Evolutionary conservation across 2,888 invertebrate genomes (phyloP).

Genomic region (Diabrotica balteata): DNA sequence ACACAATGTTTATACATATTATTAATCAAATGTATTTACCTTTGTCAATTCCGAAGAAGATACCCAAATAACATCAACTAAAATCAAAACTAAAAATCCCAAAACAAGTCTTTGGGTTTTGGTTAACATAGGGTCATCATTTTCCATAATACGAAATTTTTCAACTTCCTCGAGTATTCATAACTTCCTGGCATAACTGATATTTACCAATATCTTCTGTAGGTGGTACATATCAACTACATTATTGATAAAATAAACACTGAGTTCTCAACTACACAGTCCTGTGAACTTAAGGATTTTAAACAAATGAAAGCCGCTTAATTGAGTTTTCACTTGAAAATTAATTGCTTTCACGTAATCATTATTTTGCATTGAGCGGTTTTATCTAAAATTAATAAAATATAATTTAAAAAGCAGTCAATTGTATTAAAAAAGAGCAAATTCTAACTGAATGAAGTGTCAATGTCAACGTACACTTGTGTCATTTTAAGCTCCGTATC

Average conservation of each 20-base stretch:
- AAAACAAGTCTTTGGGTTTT: conserved; percentile 78
- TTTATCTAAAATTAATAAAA: conserved; percentile 9
- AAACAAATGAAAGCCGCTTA: not conserved
- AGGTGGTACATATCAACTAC: conserved; percentile 19
- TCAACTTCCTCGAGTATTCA: conserved; percentile 17
- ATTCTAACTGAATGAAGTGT: conserved; percentile 3
- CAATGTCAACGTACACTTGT: not conserved
- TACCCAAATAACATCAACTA: conserved; percentile 96
- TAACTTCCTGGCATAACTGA: conserved; percentile 32
- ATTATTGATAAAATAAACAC: conserved; percentile 26
- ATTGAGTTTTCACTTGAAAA: not conserved
- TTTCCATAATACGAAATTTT: conserved; percentile 33
- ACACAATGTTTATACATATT: not conserved
- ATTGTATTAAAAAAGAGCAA: conserved; percentile 8
- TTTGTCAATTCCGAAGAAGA: conserved; percentile 93
- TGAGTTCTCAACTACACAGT: not conserved
- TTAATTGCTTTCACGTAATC: conserved; percentile 24
- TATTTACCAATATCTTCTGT: conserved; percentile 8
- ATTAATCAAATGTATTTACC: conserved; percentile 63
- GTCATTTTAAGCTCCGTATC: conserved; percentile 20
- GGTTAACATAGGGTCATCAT: conserved; percentile 62
- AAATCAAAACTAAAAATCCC: conserved; percentile 84
- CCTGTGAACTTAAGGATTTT: not conserved
- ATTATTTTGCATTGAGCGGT: conserved; percentile 17
- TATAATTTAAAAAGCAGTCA: conserved; percentile 1